phyloP scores from a whole-genome alignment of 1,140 invertebrate genomes.

The Sitobion miscanthi region DNA sequence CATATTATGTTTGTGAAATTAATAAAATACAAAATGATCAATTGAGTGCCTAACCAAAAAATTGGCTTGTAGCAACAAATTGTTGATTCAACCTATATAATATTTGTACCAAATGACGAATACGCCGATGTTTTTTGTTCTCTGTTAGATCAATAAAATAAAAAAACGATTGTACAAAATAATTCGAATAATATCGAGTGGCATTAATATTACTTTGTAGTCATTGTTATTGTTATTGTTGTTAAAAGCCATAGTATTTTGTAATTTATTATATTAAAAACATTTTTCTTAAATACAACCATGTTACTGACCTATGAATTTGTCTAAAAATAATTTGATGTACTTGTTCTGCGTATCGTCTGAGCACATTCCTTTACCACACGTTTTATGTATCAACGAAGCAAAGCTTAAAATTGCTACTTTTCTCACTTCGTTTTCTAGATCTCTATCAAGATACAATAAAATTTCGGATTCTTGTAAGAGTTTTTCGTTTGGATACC shows the following conservation, averaged over 20 bases:
- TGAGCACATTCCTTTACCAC: slow-evolving; percentile 64
- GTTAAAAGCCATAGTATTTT: not conserved
- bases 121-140: not conserved
- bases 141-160: not conserved
- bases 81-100: not conserved
- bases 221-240: not conserved
- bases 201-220: not conserved
- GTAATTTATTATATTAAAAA: not conserved
- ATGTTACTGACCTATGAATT: slow-evolving; percentile 65
- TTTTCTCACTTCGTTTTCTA: slow-evolving; percentile 67
- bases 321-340: slow-evolving; percentile 72
- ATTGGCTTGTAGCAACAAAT: not conserved
- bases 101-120: not conserved
- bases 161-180: not conserved
- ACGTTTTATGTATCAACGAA: slow-evolving; percentile 73
- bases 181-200: not conserved
- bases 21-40: not conserved
- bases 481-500: slow-evolving; percentile 66
- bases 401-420: slow-evolving; percentile 74
- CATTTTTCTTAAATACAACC: not conserved
- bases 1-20: not conserved
- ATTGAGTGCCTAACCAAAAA: not conserved
- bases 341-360: slow-evolving; percentile 74
- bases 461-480: slow-evolving; percentile 63
- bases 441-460: slow-evolving; percentile 63